Evolutionary conservation across 2,888 invertebrate genomes (phyloP), one percentile per base, ranked within the genome.

Genomic region (Phyllotreta cruciferae): DNA sequence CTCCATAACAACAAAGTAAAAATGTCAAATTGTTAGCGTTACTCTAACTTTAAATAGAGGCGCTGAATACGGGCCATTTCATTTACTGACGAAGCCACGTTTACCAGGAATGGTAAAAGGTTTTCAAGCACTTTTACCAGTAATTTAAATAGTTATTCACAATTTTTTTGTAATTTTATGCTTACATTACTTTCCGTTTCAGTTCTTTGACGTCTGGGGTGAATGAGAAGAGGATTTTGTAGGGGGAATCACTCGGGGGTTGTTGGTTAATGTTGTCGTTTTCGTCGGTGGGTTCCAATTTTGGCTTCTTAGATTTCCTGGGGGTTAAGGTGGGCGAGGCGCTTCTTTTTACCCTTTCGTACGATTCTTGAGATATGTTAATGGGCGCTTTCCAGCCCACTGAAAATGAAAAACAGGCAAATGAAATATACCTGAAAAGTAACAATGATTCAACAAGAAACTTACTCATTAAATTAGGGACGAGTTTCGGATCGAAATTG

Each of bases 341-440:
- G 63, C 87, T 87, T 11, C 91, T 86, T 76, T 93, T 93, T 3
- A 92, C 90, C 9, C 92, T 88, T 80, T 94, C 93, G 79, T 93
- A 92, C 0, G 91, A 90, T 73, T 94, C 94, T 75, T 90, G 93
- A 0, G 92, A 91, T 70, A 97, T 90, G 77, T 93, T 93, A 63
- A 96, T 92, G 0, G 95, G 95, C 82, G 91, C 90, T 81, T 94
- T 95, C 97, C 97, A 98, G 0, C 95, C 93, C 79, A 90, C 95
- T 95, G 64, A 37, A 66, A 63, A 14, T 55, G 35, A 41, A 9
- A 41, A 52, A 45, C 13, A 60, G 36, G 55, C 57, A 45, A 13
- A 11, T 24, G 4, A 53, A 13, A 44, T 42, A 47, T 11, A 38
- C 53, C 13, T 56, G 5, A 60, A 24, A 9, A 35, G 35, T 8